Conservation (phyloP, 37 sponge, comb jelly and placozoan species). For the Petrosia ficiformis region DNA sequence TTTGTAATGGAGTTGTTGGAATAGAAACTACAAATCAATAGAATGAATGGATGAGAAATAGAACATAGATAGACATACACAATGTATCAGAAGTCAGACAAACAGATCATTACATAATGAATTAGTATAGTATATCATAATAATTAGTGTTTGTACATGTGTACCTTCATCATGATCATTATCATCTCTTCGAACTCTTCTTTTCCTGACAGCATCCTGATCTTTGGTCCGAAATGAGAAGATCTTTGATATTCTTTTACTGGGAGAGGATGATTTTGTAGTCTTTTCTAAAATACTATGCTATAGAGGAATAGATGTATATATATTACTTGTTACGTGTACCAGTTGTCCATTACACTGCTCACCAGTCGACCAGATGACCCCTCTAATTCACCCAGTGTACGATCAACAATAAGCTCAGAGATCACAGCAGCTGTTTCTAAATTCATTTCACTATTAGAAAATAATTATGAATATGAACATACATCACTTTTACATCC, state of each 20-base stretch:
- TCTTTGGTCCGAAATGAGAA: slow-evolving; percentile 52
- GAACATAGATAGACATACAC: too few relatives aligned
- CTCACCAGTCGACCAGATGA: slow-evolving; percentile 35
- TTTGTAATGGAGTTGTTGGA: slow-evolving; percentile 32
- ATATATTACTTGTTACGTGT: slow-evolving; percentile 19
- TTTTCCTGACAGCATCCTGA: slow-evolving; percentile 9
- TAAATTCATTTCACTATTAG: slow-evolving; percentile 23
- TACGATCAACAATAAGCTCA: slow-evolving; percentile 37
- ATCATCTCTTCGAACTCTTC: slow-evolving; percentile 9
- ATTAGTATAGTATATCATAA: too few relatives aligned
- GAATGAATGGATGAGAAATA: neutral
- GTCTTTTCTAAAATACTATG: neutral
- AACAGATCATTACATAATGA: too few relatives aligned
- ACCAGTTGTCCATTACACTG: slow-evolving; percentile 6
- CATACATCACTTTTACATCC: neutral
- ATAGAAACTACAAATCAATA: too few relatives aligned
- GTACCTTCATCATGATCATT: slow-evolving; percentile 19
- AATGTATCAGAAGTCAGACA: too few relatives aligned
- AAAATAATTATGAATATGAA: neutral
- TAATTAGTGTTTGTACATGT: neutral
- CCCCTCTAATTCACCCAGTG: slow-evolving; percentile 30
- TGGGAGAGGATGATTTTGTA: slow-evolving; percentile 8
- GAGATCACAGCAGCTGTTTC: slow-evolving; percentile 46
- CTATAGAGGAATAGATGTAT: slow-evolving; percentile 21
- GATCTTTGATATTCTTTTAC: slow-evolving; percentile 34